Conservation (phyloP, 1,140 invertebrate species). For the Brachionus rotundiformis region DNA sequence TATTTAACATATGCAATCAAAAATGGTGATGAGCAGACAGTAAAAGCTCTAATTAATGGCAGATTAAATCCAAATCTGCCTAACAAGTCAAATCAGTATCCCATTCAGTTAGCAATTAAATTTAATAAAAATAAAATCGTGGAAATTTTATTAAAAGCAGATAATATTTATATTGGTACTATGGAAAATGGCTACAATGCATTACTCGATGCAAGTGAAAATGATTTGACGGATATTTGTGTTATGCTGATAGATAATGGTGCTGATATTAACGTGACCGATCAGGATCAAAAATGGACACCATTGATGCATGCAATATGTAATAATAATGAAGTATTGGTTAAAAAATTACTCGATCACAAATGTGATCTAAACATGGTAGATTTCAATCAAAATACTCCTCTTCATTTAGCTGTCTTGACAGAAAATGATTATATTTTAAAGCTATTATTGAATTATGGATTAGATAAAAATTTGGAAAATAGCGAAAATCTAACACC, state of each 20-base stretch:
- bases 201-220: conserved; percentile 24
- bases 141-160: neutral
- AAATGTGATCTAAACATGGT: conserved; percentile 4
- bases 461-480: neutral
- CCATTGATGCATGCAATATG: conserved; percentile 39
- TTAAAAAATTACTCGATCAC: conserved; percentile 8
- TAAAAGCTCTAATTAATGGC: neutral
- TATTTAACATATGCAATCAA: conserved; percentile 31
- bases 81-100: conserved; percentile 23
- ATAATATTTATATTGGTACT: conserved; percentile 15
- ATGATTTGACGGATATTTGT: conserved; percentile 32
- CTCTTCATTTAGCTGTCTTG: conserved; percentile 42
- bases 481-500: conserved; percentile 42
- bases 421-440: conserved; percentile 46
- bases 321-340: conserved; percentile 43
- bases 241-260: conserved; percentile 25
- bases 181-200: conserved; percentile 17
- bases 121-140: neutral
- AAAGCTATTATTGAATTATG: neutral
- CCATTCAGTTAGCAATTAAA: conserved; percentile 10
- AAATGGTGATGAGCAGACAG: neutral
- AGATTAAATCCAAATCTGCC: conserved; percentile 2
- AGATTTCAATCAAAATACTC: conserved; percentile 14
- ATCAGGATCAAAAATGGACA: conserved; percentile 33
- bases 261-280: conserved; percentile 5